phyloP scores from a whole-genome alignment of 2,888 invertebrate genomes.

The Marasmarcha lunaedactyla region DNA sequence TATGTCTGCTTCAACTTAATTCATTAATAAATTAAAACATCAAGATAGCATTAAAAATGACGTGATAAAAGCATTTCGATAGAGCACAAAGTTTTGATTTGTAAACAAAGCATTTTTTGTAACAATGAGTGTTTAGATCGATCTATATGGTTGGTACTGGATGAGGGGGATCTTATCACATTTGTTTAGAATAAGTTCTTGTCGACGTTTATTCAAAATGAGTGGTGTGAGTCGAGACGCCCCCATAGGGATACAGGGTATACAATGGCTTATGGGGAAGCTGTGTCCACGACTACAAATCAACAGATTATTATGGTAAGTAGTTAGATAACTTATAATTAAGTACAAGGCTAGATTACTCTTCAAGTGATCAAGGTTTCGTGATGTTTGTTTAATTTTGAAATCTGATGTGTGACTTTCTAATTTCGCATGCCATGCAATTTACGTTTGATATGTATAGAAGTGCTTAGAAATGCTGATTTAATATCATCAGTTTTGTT shows the following conservation, averaged over 20 bases:
- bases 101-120: conserved; percentile 5
- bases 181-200: not conserved
- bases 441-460: no score
- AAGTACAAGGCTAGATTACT: conserved; percentile 1
- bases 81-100: not conserved
- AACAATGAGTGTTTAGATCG: not conserved
- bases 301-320: conserved; percentile 76
- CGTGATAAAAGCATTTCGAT: not conserved
- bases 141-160: not conserved
- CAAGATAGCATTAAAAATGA: no score
- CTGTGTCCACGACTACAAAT: conserved; percentile 73
- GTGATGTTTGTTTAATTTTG: no score
- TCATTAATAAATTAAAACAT: no score
- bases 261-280: conserved; percentile 63
- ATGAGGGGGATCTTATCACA: not conserved
- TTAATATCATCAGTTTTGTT: no score
- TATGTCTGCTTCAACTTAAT: no score
- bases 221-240: conserved; percentile 67
- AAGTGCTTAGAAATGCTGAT: no score
- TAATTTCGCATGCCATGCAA: no score
- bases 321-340: conserved; percentile 16
- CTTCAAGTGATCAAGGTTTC: not conserved
- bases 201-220: conserved; percentile 47
- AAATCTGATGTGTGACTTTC: no score
- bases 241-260: conserved; percentile 73